Conservation (phyloP, 1,140 invertebrate genomes). For the Heliconius himera region DNA sequence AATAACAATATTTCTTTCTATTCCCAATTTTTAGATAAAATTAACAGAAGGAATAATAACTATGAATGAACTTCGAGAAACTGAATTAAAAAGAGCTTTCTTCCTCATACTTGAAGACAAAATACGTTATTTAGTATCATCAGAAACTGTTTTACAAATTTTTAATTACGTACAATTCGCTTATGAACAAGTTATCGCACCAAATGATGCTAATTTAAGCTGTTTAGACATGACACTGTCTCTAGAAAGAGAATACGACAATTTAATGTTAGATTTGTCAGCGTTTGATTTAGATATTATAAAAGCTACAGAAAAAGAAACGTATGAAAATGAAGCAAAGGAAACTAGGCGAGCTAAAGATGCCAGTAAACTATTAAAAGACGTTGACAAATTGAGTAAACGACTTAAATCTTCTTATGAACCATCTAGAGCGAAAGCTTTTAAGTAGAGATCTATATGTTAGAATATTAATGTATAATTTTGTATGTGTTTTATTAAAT, state of each 20-base stretch:
- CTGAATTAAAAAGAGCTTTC: constrained; percentile 66
- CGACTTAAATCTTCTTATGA: constrained; percentile 80
- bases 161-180: constrained; percentile 85
- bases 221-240: constrained; percentile 83
- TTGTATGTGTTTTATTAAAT: too few species aligned
- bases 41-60: constrained; percentile 59
- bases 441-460: not conserved
- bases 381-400: constrained; percentile 80
- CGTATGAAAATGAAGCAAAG: constrained; percentile 82
- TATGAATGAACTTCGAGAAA: constrained; percentile 58
- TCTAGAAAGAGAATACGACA: constrained; percentile 83
- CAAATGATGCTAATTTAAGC: constrained; percentile 82
- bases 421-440: constrained; percentile 49
- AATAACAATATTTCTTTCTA: too few species aligned
- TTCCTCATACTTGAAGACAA: constrained; percentile 63
- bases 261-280: constrained; percentile 82
- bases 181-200: constrained; percentile 83
- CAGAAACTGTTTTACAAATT: constrained; percentile 82
- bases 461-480: too few species aligned
- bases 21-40: constrained; percentile 55
- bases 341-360: constrained; percentile 82
- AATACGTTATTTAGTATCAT: constrained; percentile 76
- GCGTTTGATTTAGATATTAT: constrained; percentile 82
- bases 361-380: constrained; percentile 82
- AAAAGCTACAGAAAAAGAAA: constrained; percentile 81